Conservation (phyloP, 1,140 invertebrate species). For the Pseudomyrmex gracilis region DNA sequence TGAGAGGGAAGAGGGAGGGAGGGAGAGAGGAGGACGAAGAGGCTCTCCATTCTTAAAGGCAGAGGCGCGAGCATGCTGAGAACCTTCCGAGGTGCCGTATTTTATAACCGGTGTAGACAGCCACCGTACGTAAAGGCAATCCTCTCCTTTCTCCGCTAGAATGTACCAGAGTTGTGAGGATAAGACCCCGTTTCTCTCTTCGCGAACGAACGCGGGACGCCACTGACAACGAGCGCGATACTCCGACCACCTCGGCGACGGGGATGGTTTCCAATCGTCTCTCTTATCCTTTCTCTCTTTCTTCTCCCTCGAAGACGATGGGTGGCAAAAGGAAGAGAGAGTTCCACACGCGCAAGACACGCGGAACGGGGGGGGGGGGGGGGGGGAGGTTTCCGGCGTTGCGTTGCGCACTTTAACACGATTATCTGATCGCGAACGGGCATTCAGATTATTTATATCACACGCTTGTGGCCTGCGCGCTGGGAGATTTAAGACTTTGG, state of each 20-base stretch:
- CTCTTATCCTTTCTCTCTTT: not conserved
- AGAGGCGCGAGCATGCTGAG: constrained; percentile 72
- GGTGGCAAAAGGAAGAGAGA: constrained; percentile 2
- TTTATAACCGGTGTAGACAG: constrained; percentile 77
- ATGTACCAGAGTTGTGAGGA: constrained; percentile 16
- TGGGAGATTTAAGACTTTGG: constrained; percentile 47
- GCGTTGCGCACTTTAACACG: constrained; percentile 56
- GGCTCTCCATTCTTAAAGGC: constrained; percentile 55
- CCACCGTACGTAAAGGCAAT: constrained; percentile 64
- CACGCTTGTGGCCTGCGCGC: constrained; percentile 36
- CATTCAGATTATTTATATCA: constrained; percentile 61
- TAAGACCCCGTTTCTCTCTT: constrained; percentile 47
- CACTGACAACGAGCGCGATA: constrained; percentile 46
- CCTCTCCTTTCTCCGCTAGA: constrained; percentile 16
- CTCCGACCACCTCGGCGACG: constrained; percentile 41
- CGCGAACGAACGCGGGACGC: constrained; percentile 24
- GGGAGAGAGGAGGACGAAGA: not conserved
- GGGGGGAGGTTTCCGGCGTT: constrained; percentile 19
- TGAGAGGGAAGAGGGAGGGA: not conserved
- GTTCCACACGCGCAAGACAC: constrained; percentile 19
- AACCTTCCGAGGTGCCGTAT: constrained; percentile 71
- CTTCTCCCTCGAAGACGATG: not conserved
- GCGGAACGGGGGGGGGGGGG: not conserved
- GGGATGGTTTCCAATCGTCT: constrained; percentile 52
- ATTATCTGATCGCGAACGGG: constrained; percentile 59